Evolutionary conservation across 2,113 vertebrate species (phyloP), one percentile per base, ranked within the genome.

Genomic region (Eleginops maclovinus): DNA sequence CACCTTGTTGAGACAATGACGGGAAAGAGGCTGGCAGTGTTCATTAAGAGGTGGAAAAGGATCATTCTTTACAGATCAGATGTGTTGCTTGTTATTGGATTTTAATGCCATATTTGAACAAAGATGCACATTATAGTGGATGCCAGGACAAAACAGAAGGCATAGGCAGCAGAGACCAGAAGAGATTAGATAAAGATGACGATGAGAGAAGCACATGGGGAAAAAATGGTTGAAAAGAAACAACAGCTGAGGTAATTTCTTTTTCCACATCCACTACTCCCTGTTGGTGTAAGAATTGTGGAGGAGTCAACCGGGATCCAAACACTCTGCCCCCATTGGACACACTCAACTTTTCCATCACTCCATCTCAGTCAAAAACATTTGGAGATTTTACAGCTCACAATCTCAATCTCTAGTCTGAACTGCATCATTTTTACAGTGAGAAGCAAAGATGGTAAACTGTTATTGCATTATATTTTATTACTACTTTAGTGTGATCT

Each of bases 401-500:
- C 58, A 59, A 26, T 58, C 54, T 79, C 53, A 41, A 63, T 75
- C 54, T 41, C 64, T 14, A 15, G 21, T 60, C 28, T 50, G 21
- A 74, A 46, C 49, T 10, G 22, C 44, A 17, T 17, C 70, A 10
- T 51, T 47, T 62, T 36, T 40, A 54, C 41, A 66, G 66, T 28
- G 31, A 49, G 73, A 65, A 76, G 67, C 56, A 75, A 66, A 84
- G 64, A 84, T 59, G 79, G 63, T 24, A 81, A 77, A 58, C 16
- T 22, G 24, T 69, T 81, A 72, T 81, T 77, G 49, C 47, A 50
- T 60, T 56, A 53, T 71, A 82, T 36, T 62, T 73, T 72, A 63
- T 75, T 65, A 53, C 62, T 81, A 40, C 56, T 86, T 73, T 74
- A 43, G 75, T 86, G 67, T 84, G 75, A 86, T 75, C 74, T 56